Percentiles rank a stretch among this genome's conserved stretches.
Evolutionary conservation across 2,113 vertebrate genomes (phyloP).

Genomic region (Muntiacus muntjak): DNA sequence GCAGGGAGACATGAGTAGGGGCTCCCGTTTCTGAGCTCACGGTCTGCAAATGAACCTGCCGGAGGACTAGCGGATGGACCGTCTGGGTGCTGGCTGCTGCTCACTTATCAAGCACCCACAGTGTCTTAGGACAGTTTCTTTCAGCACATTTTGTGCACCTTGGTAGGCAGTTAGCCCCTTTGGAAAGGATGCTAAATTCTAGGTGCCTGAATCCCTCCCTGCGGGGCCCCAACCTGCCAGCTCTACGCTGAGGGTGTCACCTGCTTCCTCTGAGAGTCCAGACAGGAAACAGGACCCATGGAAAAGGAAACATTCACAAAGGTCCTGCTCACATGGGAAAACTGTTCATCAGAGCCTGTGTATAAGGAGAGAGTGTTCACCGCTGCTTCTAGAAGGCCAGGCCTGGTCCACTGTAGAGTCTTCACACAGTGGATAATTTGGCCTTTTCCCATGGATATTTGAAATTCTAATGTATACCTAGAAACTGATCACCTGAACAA

Average conservation of each 20-base stretch:
- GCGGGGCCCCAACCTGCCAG: background rate
- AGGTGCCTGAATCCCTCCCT: background rate
- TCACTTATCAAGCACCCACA: rapidly evolving
- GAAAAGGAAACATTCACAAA: background rate
- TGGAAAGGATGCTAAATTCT: background rate
- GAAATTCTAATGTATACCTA: background rate
- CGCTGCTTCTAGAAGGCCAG: background rate
- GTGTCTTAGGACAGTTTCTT: background rate
- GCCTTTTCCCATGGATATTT: background rate
- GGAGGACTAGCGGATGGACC: rapidly evolving
- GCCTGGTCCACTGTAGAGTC: background rate
- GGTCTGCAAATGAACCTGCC: too few relatives aligned
- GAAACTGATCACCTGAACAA: background rate
- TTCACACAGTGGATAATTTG: background rate
- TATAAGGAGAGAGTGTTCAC: background rate
- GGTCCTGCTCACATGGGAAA: background rate
- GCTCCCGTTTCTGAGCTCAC: background rate
- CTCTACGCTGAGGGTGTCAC: background rate
- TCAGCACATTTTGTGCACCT: too few relatives aligned
- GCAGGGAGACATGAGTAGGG: rapidly evolving
- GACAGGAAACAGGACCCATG: background rate
- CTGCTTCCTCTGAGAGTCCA: background rate
- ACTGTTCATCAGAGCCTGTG: background rate
- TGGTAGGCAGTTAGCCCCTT: background rate
- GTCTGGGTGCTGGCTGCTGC: background rate